Evolutionary conservation across 2,113 vertebrate species (phyloP), one percentile per base, ranked within the genome.

Genomic region (Myiopsitta monachus): DNA sequence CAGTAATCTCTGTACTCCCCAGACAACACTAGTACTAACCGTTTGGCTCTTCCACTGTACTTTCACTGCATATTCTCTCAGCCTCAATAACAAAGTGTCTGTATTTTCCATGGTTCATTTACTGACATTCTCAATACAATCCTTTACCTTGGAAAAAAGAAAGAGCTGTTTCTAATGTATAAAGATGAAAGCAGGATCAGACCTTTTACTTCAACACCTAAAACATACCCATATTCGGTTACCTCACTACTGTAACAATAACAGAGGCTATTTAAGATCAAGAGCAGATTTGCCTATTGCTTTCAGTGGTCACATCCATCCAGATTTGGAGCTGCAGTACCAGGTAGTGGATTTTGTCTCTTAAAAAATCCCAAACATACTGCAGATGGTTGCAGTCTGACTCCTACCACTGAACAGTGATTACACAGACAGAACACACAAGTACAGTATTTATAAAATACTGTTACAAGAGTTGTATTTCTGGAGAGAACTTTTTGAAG

Each of bases 401-500:
- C 76, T 83, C 94, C 88, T 91, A 92, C 82, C 94, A 91, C 88
- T 84, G 85, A 96, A 82, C 52, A 94, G 90, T 82, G 67, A 72
- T 31, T 43, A 94, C 78, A 87, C 46, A 94, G 83, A 92, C 91
- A 96, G 94, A 94, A 96, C 94, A 95, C 76, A 62, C 86, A 94
- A 96, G 94, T 67, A 91, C 92, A 95, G 96, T 90, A 90, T 89
- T 97, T 96, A 95, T 96, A 94, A 96, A 97, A 96, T 94, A 95
- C 94, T 97, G 92, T 67, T 77, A 85, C 69, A 82, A 62, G 83
- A 90, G 83, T 93, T 74, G 93, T 69, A 92, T 97, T 97, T 97
- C 95, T 96, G 93, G 79, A 97, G 92, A 78, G 92, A 97, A 88
- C 86, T 83, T 93, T 81, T 93, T 88, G 61, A 97, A 97, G 77